Evolutionary conservation across 2,113 vertebrate species (phyloP), one percentile per base, ranked within the genome.

Genomic region (Arenaria interpres): DNA sequence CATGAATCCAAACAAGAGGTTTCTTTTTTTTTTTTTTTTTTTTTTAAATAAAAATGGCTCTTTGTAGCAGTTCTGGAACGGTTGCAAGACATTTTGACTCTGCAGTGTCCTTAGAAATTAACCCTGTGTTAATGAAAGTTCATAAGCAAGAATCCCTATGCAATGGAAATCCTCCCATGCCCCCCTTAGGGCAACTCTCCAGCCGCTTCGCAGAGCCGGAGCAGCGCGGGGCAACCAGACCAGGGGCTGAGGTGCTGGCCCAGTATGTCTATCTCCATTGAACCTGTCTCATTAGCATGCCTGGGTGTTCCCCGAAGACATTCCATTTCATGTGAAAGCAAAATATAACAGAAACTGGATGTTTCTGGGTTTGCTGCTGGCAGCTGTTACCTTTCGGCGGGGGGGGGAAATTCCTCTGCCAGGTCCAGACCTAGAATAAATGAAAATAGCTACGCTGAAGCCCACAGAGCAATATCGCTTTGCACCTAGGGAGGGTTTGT

Each of bases 341-440:
- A 97, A 91, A 97, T 95, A 94, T 94, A 98, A 97, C 97, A 97
- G 95, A 78, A 97, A 97, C 90, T 94, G 97, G 96, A 88, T 97
- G 94, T 97, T 96, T 96, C 96, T 88, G 95, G 88, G 71, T 96
- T 86, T 91, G 95, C 95, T 98, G 96, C 93, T 98, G 97, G 97
- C 96, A 98, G 95, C 94, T 96, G 91, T 95, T 98, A 97, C 97
- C 95, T 97, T 98, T 93, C 93, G 25, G 50, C 51, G 82, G 59
- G 54, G 10, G 94, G 71, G 12, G 25, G 32, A 45, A 17, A 39
- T 64, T 71, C n/a, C 59, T 45, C 73, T 83, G 89, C 68, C 56
- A n/a, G 68, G 90, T 79, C 43, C 45, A 92, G 94, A 89, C 84
- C 81, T 69, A 35, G 93, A 91, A 80, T 96, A 96, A 95, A 97